phyloP scores from a whole-genome alignment of 53 echinoderm and acorn worm species.

The Echinarachnius parma region DNA sequence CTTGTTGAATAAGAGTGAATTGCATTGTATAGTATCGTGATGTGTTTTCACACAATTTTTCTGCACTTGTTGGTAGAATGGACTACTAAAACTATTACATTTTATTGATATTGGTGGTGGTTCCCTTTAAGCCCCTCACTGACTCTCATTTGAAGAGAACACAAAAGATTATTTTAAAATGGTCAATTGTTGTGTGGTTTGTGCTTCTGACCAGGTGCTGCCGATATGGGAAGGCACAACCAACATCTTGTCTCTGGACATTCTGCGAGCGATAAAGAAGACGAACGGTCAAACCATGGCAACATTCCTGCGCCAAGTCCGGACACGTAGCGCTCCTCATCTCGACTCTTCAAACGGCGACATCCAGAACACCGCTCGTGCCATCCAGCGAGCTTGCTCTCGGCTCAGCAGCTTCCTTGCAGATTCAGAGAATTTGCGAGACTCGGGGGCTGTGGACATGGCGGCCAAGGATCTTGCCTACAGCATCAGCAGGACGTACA shows the following conservation, averaged over 20 bases:
- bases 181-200: neutral
- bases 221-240: slow-evolving; percentile 92
- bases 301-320: slow-evolving; percentile 53
- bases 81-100: too few relatives aligned
- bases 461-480: slow-evolving; percentile 78
- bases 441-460: slow-evolving; percentile 48
- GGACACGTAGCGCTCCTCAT: slow-evolving; percentile 4
- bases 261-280: slow-evolving; percentile 70
- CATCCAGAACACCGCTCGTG: slow-evolving; percentile 4
- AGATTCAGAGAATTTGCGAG: neutral
- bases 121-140: too few relatives aligned
- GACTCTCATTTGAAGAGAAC: too few relatives aligned
- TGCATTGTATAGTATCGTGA: too few relatives aligned
- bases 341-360: slow-evolving; percentile 12
- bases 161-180: too few relatives aligned
- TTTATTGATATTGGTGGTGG: too few relatives aligned
- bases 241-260: slow-evolving; percentile 74
- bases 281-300: slow-evolving; percentile 59
- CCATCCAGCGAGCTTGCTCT: neutral
- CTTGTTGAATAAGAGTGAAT: too few relatives aligned
- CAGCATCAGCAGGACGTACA: slow-evolving; percentile 69
- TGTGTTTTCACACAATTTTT: too few relatives aligned
- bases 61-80: too few relatives aligned
- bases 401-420: neutral
- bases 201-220: slow-evolving; percentile 44